These are phyloP conservation scores for Rallus limicola DNA, from an alignment of 2,113 vertebrate species.

Conservation along the genomic window DNA sequence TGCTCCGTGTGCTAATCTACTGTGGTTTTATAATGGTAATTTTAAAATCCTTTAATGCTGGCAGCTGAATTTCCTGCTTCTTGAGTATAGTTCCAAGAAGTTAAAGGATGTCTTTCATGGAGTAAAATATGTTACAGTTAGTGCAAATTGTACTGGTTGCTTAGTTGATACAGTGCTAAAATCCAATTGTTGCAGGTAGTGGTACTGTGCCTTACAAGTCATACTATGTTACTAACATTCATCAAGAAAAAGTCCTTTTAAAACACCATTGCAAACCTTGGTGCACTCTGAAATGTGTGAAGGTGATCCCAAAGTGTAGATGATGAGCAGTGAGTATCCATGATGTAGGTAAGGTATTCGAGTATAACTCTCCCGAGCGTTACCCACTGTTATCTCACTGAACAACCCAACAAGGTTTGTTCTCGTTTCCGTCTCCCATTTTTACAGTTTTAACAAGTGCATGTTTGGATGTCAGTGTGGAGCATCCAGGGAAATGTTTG, in stretches of 20 bases:
- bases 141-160: background rate
- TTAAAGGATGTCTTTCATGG: background rate
- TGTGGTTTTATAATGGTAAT: background rate
- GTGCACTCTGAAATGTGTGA: background rate
- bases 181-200: background rate
- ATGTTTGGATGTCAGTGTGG: background rate
- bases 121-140: background rate
- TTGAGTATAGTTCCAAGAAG: background rate
- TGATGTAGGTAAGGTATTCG: accelerated
- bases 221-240: background rate
- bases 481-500: background rate
- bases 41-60: background rate
- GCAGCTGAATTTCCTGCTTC: background rate
- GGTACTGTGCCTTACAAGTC: background rate
- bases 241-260: background rate
- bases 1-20: background rate
- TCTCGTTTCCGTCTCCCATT: background rate
- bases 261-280: background rate
- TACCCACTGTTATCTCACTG: background rate
- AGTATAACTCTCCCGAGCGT: background rate
- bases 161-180: background rate
- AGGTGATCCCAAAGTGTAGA: background rate
- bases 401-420: background rate
- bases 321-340: background rate
- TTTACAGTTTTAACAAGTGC: background rate